Conservation (phyloP, 2,888 invertebrate species). For the Drosophila maculinotata region DNA sequence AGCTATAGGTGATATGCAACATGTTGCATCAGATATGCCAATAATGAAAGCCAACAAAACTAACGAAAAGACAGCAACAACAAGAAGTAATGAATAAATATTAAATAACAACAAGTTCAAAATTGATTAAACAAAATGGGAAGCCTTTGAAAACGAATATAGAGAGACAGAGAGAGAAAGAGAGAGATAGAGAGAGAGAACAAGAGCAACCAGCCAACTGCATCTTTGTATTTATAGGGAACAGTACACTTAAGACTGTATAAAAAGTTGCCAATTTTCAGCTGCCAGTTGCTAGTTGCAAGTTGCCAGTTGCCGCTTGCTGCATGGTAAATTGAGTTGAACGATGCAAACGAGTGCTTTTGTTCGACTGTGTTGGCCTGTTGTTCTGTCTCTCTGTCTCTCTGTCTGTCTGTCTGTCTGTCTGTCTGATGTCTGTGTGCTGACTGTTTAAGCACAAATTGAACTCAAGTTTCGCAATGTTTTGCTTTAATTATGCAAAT, state of each 20-base stretch:
- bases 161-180: slow-evolving; percentile 7
- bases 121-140: slow-evolving; percentile 45
- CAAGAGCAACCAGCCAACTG: slow-evolving; percentile 3
- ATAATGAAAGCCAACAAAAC: no score
- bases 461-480: slow-evolving; percentile 64
- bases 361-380: slow-evolving; percentile 21
- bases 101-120: slow-evolving; percentile 30
- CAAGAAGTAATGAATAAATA: slow-evolving; percentile 30
- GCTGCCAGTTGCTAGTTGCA: slow-evolving; percentile 7
- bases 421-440: slow-evolving; percentile 11
- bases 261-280: slow-evolving; percentile 23
- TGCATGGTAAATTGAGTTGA: slow-evolving; percentile 50
- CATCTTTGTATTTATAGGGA: background rate
- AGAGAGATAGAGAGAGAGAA: slow-evolving; percentile 5
- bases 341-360: slow-evolving; percentile 31
- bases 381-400: no score
- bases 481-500: slow-evolving; percentile 80
- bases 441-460: slow-evolving; percentile 57
- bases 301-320: slow-evolving; percentile 14
- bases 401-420: no score
- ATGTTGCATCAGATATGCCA: no score
- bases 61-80: background rate
- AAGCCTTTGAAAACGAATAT: slow-evolving; percentile 4
- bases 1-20: no score
- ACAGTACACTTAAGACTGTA: slow-evolving; percentile 17